These are phyloP conservation scores for Dryomyza anilis DNA, from an alignment of 2,888 invertebrate species.

Conservation along the genomic window DNA sequence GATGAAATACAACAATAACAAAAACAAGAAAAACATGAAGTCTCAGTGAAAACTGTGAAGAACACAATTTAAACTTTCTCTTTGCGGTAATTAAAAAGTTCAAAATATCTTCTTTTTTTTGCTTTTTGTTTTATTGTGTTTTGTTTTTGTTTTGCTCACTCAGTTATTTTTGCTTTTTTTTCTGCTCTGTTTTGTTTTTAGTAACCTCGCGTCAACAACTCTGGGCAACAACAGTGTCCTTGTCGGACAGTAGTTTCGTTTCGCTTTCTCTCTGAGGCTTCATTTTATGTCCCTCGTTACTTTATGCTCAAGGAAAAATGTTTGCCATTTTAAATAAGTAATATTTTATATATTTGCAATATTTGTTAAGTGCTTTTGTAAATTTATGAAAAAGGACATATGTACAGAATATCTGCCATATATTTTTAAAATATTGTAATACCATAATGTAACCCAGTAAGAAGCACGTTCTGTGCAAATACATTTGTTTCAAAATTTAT, in stretches of 20 bases:
- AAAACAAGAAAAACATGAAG: slow-evolving; percentile 23
- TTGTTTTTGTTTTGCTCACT: background rate
- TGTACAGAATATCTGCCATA: too few species aligned
- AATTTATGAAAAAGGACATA: too few species aligned
- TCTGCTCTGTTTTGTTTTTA: background rate
- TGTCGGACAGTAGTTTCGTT: background rate
- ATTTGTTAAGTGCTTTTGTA: too few species aligned
- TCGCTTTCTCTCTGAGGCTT: background rate
- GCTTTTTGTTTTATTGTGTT: background rate
- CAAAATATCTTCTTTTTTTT: slow-evolving; percentile 16
- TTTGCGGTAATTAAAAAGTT: slow-evolving; percentile 38
- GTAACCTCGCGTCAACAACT: background rate
- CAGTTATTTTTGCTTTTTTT: slow-evolving; percentile 3
- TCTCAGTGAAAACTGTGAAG: slow-evolving; percentile 20
- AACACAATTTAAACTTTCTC: slow-evolving; percentile 36
- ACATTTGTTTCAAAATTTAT: too few species aligned
- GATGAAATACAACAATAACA: slow-evolving; percentile 13
- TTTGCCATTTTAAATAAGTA: too few species aligned
- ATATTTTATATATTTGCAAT: too few species aligned
- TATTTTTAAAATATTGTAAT: too few species aligned
- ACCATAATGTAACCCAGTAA: too few species aligned
- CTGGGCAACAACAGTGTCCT: background rate
- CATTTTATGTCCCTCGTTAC: background rate
- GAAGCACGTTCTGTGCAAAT: too few species aligned
- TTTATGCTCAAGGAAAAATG: too few species aligned